Evolutionary conservation across 2,888 invertebrate species (phyloP), one percentile per base, ranked within the genome.

Genomic region (Amiota mariae): DNA sequence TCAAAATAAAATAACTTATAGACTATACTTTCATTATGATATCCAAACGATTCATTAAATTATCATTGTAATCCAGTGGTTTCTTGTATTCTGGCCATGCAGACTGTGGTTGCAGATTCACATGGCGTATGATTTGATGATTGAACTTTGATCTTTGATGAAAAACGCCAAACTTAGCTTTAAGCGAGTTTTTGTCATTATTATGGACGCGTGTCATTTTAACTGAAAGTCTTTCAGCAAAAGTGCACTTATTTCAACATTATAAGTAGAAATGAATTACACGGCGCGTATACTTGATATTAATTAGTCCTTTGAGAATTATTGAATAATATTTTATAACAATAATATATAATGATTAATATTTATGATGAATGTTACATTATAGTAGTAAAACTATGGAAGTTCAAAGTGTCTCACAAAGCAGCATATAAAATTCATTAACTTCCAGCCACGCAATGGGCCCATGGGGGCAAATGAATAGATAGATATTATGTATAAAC

Each of bases 1-100:
- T 36, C 6, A 36, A 36, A 36, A 36, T 6, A 36, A 36, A 6
- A 36, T 36, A 36, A 36, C 36, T 36, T 6, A 36, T 36, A 36
- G 36, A 36, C 36, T 46, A 36, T 15, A 78, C 77, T 18, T 72
- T 67, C 76, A 77, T 78, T 11, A 77, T 75, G 63, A 18, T 71
- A 72, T 78, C 70, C 36, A 78, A n/a, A 59, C 24, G 15, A 10
- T 54, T 4, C 36, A 68, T 15, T 36, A 68, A 18, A 12, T 72
- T 75, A 24, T 46, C 18, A 10, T 75, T 61, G 13, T 68, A 54
- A n/a, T 54, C 54, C 13, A 24, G 46, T 11, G 24, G 18, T 18
- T 59, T 18, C 0, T 6, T 59, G 12, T 15, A 71, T 63, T 15
- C 47, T 6, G 66, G 18, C 63, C 20, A 15, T 10, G 48, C 12